A percentile compares a stretch with the other conserved stretches of the same genome.
These are phyloP conservation scores for Phymastichus coffea DNA, from an alignment of 1,140 invertebrate genomes.

Conservation along the genomic window DNA sequence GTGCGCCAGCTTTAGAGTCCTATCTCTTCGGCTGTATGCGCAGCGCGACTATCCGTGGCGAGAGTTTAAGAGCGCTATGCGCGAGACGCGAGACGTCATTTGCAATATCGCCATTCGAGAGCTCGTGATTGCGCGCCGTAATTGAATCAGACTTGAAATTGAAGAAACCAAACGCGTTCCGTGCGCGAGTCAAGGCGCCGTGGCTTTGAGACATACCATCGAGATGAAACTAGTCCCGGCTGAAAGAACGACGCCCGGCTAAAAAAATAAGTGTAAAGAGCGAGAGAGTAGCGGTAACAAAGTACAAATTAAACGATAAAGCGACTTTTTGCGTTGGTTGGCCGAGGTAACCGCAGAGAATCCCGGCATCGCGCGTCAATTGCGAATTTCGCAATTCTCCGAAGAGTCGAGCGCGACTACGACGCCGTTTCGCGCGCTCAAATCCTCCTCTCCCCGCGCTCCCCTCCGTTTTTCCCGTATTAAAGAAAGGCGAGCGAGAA, in stretches of 20 bases:
- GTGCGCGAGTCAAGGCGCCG: no score
- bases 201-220: no score
- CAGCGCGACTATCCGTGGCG: no score
- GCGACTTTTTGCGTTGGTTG: conserved; percentile 2
- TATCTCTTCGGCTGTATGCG: no score
- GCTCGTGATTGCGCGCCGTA: not conserved
- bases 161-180: no score
- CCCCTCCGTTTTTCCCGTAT: not conserved
- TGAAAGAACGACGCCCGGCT: not conserved
- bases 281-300: not conserved
- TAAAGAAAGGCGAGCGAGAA: no score
- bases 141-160: no score
- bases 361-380: conserved; percentile 16
- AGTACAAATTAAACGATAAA: conserved; percentile 23
- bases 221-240: no score
- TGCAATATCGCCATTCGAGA: not conserved
- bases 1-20: no score
- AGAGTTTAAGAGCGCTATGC: not conserved
- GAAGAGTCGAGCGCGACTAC: not conserved
- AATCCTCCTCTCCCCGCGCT: no score
- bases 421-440: not conserved
- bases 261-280: not conserved
- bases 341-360: no score
- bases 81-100: no score
- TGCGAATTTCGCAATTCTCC: conserved; percentile 31